A percentile compares a stretch with the other conserved stretches of the same genome.
phyloP scores from a whole-genome alignment of 2,797 vertebrate genomes.

The Falco cherrug region DNA sequence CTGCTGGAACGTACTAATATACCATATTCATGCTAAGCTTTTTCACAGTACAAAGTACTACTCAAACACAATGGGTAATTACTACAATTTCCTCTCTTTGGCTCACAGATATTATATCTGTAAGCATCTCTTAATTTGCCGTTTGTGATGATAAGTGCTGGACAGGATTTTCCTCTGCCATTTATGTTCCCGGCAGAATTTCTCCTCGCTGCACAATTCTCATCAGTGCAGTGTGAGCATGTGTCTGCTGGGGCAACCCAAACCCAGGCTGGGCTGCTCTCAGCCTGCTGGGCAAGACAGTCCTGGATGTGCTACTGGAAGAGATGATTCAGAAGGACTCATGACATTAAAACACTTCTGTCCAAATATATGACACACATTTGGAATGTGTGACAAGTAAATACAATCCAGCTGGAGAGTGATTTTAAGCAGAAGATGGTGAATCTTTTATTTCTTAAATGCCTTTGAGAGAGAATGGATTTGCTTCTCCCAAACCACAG shows the following conservation, averaged over 20 bases:
- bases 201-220: background rate
- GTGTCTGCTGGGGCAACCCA: background rate
- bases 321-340: slow-evolving; percentile 16
- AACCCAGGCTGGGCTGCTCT: background rate
- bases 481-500: slow-evolving; percentile 2
- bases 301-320: background rate
- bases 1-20: background rate
- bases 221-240: background rate
- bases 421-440: slow-evolving; percentile 16
- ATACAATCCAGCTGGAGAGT: background rate
- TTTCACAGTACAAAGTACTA: slow-evolving; percentile 34
- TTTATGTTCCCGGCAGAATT: background rate
- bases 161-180: background rate
- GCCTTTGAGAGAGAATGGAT: background rate
- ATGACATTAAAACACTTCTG: background rate
- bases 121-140: slow-evolving; percentile 36
- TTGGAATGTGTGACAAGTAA: background rate
- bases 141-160: background rate
- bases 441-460: slow-evolving; percentile 1
- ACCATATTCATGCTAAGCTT: background rate
- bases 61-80: slow-evolving; percentile 47
- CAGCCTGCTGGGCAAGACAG: background rate
- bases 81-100: slow-evolving; percentile 22
- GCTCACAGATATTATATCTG: background rate
- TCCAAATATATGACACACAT: background rate